phyloP scores from a whole-genome alignment of 1,140 invertebrate genomes.

The Theocolax elegans region DNA sequence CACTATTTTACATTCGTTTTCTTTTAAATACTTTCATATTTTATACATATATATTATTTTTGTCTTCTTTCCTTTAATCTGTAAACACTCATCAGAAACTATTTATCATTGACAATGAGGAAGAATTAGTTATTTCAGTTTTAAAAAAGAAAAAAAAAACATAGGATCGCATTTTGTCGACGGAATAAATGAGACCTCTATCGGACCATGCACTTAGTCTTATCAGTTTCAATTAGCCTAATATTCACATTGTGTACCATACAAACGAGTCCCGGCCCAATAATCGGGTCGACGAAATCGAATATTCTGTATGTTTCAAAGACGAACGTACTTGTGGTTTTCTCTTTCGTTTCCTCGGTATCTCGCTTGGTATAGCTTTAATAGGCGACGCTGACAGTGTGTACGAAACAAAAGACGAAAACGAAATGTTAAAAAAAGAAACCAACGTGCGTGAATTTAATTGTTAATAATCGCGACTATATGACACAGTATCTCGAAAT shows the following conservation, averaged over 20 bases:
- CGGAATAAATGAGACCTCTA: slow-evolving; percentile 34
- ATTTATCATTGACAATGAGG: no score
- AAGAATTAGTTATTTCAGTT: no score
- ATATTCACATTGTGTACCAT: slow-evolving; percentile 43
- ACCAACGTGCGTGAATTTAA: background rate
- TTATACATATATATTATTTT: no score
- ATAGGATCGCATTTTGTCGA: slow-evolving; percentile 17
- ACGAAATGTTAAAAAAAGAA: slow-evolving; percentile 12
- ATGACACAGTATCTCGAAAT: slow-evolving; percentile 21
- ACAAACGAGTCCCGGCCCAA: slow-evolving; percentile 24
- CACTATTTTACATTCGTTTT: slow-evolving; percentile 31
- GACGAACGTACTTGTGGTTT: background rate
- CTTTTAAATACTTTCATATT: background rate
- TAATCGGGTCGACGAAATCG: background rate
- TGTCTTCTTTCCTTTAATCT: background rate
- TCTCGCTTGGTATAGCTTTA: background rate
- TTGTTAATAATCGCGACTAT: slow-evolving; percentile 8
- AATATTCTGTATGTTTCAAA: slow-evolving; percentile 14
- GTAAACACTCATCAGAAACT: background rate
- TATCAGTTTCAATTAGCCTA: slow-evolving; percentile 43
- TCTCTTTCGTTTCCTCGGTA: background rate
- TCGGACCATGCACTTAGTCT: slow-evolving; percentile 39
- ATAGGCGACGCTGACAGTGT: slow-evolving; percentile 20
- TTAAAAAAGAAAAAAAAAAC: slow-evolving; percentile 5
- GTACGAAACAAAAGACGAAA: no score